Base-by-base conservation (phyloP, 2,888 invertebrate species). In the Agrochola litura region DNA sequence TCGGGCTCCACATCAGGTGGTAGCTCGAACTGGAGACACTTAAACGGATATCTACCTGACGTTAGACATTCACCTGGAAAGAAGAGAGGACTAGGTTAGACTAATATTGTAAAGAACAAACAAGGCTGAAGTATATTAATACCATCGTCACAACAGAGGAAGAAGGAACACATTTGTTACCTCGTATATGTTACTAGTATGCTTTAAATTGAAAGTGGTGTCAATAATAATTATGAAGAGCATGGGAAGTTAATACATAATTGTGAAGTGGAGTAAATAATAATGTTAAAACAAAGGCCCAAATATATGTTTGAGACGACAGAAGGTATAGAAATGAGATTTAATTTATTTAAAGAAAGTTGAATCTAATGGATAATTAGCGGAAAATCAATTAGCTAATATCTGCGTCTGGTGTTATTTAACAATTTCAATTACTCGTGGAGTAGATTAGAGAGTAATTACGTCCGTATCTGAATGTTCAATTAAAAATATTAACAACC, bases 21-120 rank as follows among this genome's bases (percentile, higher is more conserved):
- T 88, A 98, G 96, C 94, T 98, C 97, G 89, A 98, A 98, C 83
- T 98, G 98, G 79, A 98, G 97, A 87, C 98, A 98, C 71, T 98
- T 97, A 73, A 98, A 98, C 0, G 98, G 98, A 88, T 97, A 96
- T 60, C 96, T 87, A 0, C 96, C 96, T 0, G 96, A 95, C 0
- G 96, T 96, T 92, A 94, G 94, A 89, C 94, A 97, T 90, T 95
- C 96, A 22, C 96, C 96, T 96, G 92, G 0, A 93, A 94, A 90
- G 89, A 92, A 52, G 52, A 73, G 14, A 77, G 41, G 19, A 70
- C 6, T 43, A 22, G 22, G 10, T 74, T 74, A 81, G n/a, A n/a
- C 22, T 46, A 6, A 22, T 49, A 46, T 37, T n/a, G 22, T n/a
- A 8, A 5, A 25, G 5, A 12, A 66, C 41, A 41, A n/a, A 46